These are phyloP conservation scores for Caerostris extrusa DNA, from an alignment of 1,140 invertebrate species.

Conservation along the genomic window DNA sequence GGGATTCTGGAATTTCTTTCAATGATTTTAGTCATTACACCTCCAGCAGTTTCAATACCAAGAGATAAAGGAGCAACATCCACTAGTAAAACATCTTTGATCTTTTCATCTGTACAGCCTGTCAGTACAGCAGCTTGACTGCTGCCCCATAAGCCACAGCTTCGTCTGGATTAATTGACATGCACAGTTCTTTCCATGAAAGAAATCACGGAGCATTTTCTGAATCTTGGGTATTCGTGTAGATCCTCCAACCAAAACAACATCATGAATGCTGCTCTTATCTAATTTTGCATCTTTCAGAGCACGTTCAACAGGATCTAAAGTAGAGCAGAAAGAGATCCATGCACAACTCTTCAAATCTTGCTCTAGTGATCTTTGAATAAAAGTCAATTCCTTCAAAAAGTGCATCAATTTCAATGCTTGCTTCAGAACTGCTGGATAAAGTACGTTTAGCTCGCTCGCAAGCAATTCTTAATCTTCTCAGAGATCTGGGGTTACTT, in stretches of 20 bases:
- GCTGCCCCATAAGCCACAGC: slow-evolving; percentile 85
- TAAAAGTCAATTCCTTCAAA: slow-evolving; percentile 86
- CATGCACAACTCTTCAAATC: slow-evolving; percentile 82
- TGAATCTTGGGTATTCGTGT: slow-evolving; percentile 82
- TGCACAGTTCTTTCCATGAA: slow-evolving; percentile 85
- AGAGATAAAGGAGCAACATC: slow-evolving; percentile 82
- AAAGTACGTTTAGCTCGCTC: slow-evolving; percentile 86
- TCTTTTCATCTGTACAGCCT: slow-evolving; percentile 80
- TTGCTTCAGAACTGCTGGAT: slow-evolving; percentile 82
- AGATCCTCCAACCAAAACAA: slow-evolving; percentile 84
- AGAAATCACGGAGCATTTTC: slow-evolving; percentile 80
- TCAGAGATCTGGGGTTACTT: slow-evolving; percentile 80
- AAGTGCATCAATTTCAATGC: slow-evolving; percentile 85
- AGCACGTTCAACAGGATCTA: slow-evolving; percentile 80
- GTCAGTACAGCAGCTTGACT: slow-evolving; percentile 83
- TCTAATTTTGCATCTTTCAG: slow-evolving; percentile 82
- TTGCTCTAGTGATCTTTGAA: slow-evolving; percentile 81
- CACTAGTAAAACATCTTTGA: slow-evolving; percentile 81
- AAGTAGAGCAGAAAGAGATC: slow-evolving; percentile 79
- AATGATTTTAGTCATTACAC: slow-evolving; percentile 87
- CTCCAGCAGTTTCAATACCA: slow-evolving; percentile 84
- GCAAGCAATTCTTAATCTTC: slow-evolving; percentile 86
- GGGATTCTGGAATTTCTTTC: slow-evolving; percentile 82
- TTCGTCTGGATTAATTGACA: slow-evolving; percentile 85
- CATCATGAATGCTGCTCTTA: slow-evolving; percentile 82